A percentile compares a stretch with the other conserved stretches of the same genome.
These are phyloP conservation scores for Rhinoptilus africanus DNA, from an alignment of 2,113 vertebrate genomes.

Conservation along the genomic window DNA sequence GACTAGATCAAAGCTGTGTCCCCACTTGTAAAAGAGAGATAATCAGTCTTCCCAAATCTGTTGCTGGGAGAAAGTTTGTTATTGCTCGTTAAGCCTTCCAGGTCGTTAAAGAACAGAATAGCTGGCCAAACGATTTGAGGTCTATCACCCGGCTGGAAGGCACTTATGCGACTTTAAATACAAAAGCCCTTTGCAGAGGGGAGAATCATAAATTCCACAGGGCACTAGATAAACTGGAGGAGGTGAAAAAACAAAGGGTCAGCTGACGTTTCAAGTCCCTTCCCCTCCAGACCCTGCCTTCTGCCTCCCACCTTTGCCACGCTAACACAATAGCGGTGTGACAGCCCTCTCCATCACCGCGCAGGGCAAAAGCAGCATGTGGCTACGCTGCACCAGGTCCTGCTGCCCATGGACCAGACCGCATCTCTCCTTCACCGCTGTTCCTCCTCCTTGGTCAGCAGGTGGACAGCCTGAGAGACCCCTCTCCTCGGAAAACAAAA, in stretches of 20 bases:
- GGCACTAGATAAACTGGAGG: not conserved
- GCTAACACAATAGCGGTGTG: not conserved
- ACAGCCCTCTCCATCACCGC: not conserved
- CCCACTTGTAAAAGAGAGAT: not conserved
- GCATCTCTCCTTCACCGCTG: fast-evolving
- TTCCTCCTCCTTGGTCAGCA: not conserved
- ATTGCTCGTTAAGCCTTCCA: not conserved
- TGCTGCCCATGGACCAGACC: fast-evolving
- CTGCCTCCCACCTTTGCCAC: constrained; percentile 18
- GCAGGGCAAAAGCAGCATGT: not conserved
- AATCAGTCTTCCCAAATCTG: not conserved
- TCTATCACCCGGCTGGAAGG: not conserved
- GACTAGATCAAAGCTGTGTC: not conserved
- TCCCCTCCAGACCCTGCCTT: not conserved
- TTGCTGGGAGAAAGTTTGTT: constrained; percentile 25
- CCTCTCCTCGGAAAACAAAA: not conserved
- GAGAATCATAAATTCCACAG: not conserved
- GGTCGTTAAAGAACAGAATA: not conserved
- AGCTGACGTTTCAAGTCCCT: not conserved
- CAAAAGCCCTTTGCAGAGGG: not conserved
- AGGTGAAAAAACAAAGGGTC: not conserved
- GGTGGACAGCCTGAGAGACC: not conserved
- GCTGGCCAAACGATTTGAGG: fast-evolving
- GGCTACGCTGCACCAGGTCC: not conserved
- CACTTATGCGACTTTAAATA: not conserved